These are phyloP conservation scores for Pipistrellus kuhlii DNA, from an alignment of 2,797 vertebrate genomes.

Conservation along the genomic window DNA sequence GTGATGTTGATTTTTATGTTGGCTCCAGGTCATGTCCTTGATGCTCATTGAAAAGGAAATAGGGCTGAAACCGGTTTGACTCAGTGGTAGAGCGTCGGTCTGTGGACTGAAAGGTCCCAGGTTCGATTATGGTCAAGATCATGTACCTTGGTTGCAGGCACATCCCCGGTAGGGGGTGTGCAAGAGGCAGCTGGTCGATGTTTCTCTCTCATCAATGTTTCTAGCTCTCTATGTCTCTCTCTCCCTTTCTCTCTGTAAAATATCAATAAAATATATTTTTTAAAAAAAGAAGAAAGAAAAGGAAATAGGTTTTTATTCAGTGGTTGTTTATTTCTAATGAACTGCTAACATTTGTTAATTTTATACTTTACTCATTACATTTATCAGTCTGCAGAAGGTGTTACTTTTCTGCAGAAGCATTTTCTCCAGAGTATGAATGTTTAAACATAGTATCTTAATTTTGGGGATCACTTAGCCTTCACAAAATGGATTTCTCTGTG, in stretches of 20 bases:
- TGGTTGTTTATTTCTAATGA: constrained; percentile 86
- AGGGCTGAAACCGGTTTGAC: neutral
- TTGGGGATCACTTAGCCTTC: constrained; percentile 70
- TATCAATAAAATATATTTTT: too few species aligned
- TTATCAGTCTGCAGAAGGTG: constrained; percentile 81
- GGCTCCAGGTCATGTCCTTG: constrained; percentile 84
- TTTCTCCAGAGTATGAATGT: constrained; percentile 80
- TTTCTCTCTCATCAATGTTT: too few species aligned
- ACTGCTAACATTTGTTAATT: constrained; percentile 85
- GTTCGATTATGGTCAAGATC: too few species aligned
- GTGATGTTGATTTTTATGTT: constrained; percentile 76
- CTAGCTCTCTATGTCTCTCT: too few species aligned
- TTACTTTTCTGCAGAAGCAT: constrained; percentile 79
- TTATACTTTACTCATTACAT: constrained; percentile 85
- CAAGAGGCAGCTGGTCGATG: too few species aligned
- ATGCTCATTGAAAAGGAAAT: constrained; percentile 84
- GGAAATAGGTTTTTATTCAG: constrained; percentile 84
- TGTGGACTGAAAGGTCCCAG: too few species aligned
- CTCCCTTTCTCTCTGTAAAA: too few species aligned
- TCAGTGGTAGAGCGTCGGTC: too few species aligned
- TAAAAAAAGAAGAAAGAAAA: constrained; percentile 62
- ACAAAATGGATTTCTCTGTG: constrained; percentile 76
- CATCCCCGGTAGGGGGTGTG: too few species aligned
- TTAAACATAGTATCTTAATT: constrained; percentile 78
- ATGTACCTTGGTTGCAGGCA: too few species aligned